Conservation (phyloP, 2,888 invertebrate species). For the Neocrepidodera transversa region DNA sequence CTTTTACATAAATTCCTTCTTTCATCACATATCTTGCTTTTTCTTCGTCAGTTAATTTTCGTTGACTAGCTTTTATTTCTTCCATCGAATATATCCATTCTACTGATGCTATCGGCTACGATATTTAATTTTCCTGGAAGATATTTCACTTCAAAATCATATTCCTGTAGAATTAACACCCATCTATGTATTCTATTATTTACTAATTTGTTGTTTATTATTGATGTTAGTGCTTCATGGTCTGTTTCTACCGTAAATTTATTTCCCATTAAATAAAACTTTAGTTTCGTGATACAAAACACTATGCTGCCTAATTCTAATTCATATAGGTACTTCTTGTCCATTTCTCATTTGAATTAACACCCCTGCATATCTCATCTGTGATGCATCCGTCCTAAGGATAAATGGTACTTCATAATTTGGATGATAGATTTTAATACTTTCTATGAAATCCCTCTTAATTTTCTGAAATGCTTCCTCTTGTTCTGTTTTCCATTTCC, state of each 20-base stretch:
- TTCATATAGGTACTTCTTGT: slow-evolving; percentile 14
- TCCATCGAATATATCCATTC: no score
- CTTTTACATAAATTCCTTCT: neutral
- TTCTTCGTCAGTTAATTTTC: neutral
- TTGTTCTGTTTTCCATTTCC: slow-evolving; percentile 25
- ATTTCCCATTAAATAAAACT: slow-evolving; percentile 17
- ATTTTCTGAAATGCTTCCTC: no score
- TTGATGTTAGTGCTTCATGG: neutral
- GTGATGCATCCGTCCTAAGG: slow-evolving; percentile 17
- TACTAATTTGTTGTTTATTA: slow-evolving; percentile 10
- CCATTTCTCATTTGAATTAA: slow-evolving; percentile 8
- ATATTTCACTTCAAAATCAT: slow-evolving; percentile 7
- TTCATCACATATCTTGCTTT: neutral
- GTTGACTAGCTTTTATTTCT: neutral
- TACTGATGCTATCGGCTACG: slow-evolving; percentile 6
- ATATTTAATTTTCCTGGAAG: slow-evolving; percentile 16
- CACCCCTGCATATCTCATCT: neutral
- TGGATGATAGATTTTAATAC: slow-evolving; percentile 16
- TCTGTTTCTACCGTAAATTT: slow-evolving; percentile 22
- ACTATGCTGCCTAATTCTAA: slow-evolving; percentile 21
- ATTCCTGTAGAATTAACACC: no score
- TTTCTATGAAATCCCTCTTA: no score
- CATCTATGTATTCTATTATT: slow-evolving; percentile 20
- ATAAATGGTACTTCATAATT: slow-evolving; percentile 10
- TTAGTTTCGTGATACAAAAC: slow-evolving; percentile 10